Evolutionary conservation across 2,113 vertebrate species (phyloP), one percentile per base, ranked within the genome.

Genomic region (Austrofundulus limnaeus): DNA sequence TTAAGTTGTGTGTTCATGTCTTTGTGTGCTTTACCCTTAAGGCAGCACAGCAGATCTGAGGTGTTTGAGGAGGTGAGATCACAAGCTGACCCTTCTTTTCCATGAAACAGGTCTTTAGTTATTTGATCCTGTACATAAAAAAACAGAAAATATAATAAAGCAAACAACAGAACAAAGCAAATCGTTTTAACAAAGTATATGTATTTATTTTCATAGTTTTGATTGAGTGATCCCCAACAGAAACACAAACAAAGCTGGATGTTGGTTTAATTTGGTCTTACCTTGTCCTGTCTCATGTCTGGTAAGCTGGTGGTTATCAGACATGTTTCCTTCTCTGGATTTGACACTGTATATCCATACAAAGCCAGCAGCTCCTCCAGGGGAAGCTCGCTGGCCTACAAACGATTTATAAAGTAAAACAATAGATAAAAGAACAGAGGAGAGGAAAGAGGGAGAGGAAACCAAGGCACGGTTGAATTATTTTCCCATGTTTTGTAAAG

Each of bases 321-420:
- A 28, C 91, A 92, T 49, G 89, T 92, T 83, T 96, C 92, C 0
- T 93, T 94, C 85, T 94, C 93, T 72, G 87, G 92, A 2, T 94
- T 92, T 4, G 95, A 91, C 2, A 93, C 89, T 76, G 95, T 93
- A 37, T 96, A 98, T 86, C 95, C 94, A 23, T 96, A 98, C 61
- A 98, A 90, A 8, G 95, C 95, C 17, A 98, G 89, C 84, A 98
- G 92, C 85, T 98, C 94, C 47, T 97, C 94, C 58, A 98, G 92
- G 21, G 95, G 94, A 92, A 96, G 93, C 89, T 96, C 95, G 65
- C 91, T 88, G 84, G 90, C 94, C 96, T 98, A 78, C 23, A 39
- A 41, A 65, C 53, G 74, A 50, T 46, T 13, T 4, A 54, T 10
- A 70, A 1, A 64, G 8, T 20, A 15, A 66, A 59, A 55, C 20